Evolutionary conservation across 2,888 invertebrate genomes (phyloP).

Genomic region (Hypercompe scribonia): DNA sequence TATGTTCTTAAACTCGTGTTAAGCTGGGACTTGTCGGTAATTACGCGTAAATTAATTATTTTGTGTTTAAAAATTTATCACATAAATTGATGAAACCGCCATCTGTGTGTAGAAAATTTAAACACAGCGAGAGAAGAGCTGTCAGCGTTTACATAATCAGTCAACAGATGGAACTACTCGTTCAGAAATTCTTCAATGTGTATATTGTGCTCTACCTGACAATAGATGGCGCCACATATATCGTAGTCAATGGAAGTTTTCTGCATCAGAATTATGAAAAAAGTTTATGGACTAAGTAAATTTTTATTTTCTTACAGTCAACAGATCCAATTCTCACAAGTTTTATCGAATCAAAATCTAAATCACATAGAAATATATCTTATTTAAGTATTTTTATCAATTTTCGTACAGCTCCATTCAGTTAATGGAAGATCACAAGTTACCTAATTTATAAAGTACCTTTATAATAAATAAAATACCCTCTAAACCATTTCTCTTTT

Average conservation of each 20-base stretch:
- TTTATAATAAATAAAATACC: background rate
- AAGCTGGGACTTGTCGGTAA: too few species aligned
- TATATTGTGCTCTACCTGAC: background rate
- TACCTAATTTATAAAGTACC: background rate
- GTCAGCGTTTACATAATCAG: background rate
- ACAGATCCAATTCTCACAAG: too few species aligned
- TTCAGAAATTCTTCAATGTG: background rate
- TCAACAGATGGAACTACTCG: conserved; percentile 41
- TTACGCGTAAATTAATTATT: background rate
- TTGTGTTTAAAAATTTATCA: background rate
- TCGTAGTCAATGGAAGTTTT: too few species aligned
- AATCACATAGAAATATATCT: too few species aligned
- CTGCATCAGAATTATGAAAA: too few species aligned
- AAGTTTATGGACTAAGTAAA: too few species aligned
- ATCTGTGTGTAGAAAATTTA: conserved; percentile 23
- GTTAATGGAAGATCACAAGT: background rate
- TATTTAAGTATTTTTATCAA: too few species aligned
- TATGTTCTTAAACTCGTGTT: too few species aligned
- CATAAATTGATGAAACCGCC: conserved; percentile 21
- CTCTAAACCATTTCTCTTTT: background rate
- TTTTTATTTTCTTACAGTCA: too few species aligned
- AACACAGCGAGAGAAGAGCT: background rate
- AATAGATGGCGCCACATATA: conserved; percentile 1
- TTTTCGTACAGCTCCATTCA: too few species aligned
- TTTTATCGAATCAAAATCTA: too few species aligned